A percentile compares a stretch with the other conserved stretches of the same genome.
Conservation (phyloP, 2,888 invertebrate genomes). For the Leptopilina myrica region DNA sequence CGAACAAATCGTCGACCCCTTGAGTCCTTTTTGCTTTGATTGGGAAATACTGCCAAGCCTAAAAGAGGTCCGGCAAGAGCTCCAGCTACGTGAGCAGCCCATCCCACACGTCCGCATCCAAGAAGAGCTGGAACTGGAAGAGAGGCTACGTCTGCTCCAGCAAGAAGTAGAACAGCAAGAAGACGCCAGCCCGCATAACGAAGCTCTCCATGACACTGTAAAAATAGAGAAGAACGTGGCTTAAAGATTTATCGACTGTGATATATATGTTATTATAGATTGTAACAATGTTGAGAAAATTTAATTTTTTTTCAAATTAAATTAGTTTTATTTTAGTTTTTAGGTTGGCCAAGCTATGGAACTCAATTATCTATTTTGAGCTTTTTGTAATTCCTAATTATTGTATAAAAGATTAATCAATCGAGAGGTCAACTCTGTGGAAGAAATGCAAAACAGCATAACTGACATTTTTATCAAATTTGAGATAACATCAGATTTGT, state of each 20-base stretch:
- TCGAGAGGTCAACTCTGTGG: too few relatives aligned
- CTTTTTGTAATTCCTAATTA: too few relatives aligned
- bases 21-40: conserved; percentile 73
- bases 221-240: conserved; percentile 42
- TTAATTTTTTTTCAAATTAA: too few relatives aligned
- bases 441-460: too few relatives aligned
- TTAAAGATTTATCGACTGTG: neutral
- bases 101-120: conserved; percentile 79
- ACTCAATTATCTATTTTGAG: too few relatives aligned
- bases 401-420: too few relatives aligned
- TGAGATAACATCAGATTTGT: too few relatives aligned
- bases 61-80: conserved; percentile 83
- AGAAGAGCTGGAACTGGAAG: conserved; percentile 71
- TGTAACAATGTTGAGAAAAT: too few relatives aligned
- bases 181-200: conserved; percentile 75
- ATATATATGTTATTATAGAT: too few relatives aligned
- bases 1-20: conserved; percentile 72
- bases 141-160: conserved; percentile 82
- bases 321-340: too few relatives aligned
- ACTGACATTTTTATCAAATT: too few relatives aligned
- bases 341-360: too few relatives aligned
- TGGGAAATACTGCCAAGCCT: conserved; percentile 79
- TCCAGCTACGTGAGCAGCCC: conserved; percentile 85
- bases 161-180: conserved; percentile 81
- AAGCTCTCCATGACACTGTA: conserved; percentile 74